Evolutionary conservation across 2,113 vertebrate genomes (phyloP).

Genomic region (Numenius arquata): DNA sequence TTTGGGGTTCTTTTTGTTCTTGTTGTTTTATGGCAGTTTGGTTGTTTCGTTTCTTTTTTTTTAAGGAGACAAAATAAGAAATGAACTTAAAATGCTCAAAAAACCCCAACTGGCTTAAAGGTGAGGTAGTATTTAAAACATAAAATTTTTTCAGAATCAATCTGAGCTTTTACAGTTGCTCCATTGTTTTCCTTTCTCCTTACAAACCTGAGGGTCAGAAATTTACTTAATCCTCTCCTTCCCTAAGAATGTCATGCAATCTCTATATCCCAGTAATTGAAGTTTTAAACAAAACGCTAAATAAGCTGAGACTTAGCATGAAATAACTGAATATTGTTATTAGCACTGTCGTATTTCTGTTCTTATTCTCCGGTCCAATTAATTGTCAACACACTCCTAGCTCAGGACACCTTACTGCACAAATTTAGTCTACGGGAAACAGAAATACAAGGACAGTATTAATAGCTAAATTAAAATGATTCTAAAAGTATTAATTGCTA

Average conservation of each 20-base stretch:
- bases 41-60: too few relatives aligned
- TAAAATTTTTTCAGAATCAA: neutral
- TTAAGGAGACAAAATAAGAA: neutral
- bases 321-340: neutral
- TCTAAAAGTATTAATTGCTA: neutral
- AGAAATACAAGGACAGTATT: neutral
- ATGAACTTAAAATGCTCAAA: neutral
- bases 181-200: neutral
- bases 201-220: neutral
- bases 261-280: neutral
- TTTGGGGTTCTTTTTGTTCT: neutral
- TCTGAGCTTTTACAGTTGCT: neutral
- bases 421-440: neutral
- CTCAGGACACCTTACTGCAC: neutral
- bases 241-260: neutral
- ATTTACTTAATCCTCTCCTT: neutral
- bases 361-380: neutral
- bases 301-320: neutral
- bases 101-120: neutral
- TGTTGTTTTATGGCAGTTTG: neutral
- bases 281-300: neutral
- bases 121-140: neutral
- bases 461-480: conserved; percentile 19
- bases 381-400: neutral
- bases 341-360: neutral